Evolutionary conservation across 2,113 vertebrate species (phyloP), one percentile per base, ranked within the genome.

Genomic region (Xenotilapia caudafasciata): DNA sequence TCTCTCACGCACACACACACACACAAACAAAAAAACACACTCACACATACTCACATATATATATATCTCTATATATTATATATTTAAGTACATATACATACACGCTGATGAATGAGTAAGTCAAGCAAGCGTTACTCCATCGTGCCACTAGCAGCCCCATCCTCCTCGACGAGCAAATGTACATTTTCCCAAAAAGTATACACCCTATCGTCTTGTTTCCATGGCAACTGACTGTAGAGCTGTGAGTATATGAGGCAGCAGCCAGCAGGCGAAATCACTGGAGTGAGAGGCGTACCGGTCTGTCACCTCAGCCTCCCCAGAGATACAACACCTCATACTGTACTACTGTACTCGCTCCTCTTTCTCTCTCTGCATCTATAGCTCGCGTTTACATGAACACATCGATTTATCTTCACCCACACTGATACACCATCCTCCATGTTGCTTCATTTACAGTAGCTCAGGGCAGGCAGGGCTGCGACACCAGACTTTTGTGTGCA

Each of bases 161-260:
- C 51, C 83, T 77, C 86, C 80, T 85, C 13, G 68, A 77, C 80
- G 85, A 45, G 23, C 33, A 89, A 84, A 92, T 94, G 85, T 90
- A 94, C 88, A 94, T 88, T 87, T 92, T 84, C 82, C 91, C 81
- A 80, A 87, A 89, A 93, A 88, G 93, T 88, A 93, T 92, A 94
- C 88, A 92, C 91, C 93, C 90, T 92, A 94, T 95, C 90, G 81
- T 89, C 91, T 89, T 95, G 96, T 97, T 97, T 95, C 96, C 95
- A 96, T 97, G 94, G 95, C 88, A 96, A 97, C 96, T 93, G 93
- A 91, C 90, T 87, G 92, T 95, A 92, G 93, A 86, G 90, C 94
- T 91, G 90, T 90, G 91, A 84, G 87, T 93, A 93, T 94, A 92
- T 85, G 86, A 93, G 84, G 92, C 90, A 92, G 93, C 86, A 91